phyloP scores from a whole-genome alignment of 2,888 invertebrate species.

The Diaphora mendica region DNA sequence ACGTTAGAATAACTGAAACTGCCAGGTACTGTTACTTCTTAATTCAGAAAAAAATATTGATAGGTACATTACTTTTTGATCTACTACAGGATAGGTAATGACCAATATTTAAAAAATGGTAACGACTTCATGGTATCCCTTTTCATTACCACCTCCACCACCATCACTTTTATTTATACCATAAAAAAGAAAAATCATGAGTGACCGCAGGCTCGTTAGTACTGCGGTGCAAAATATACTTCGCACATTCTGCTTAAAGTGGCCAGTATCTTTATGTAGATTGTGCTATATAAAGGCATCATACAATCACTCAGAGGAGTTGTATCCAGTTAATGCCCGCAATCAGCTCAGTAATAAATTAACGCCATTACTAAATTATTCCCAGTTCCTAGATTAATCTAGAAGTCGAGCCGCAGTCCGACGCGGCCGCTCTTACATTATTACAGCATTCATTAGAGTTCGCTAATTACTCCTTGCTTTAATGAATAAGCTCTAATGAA shows the following conservation, averaged over 20 bases:
- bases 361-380: slow-evolving; percentile 84
- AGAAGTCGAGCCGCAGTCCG: slow-evolving; percentile 84
- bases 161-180: no score
- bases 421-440: slow-evolving; percentile 89
- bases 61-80: no score
- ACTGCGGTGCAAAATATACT: not conserved
- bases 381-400: slow-evolving; percentile 84
- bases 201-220: no score
- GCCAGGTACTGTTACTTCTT: no score
- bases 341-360: slow-evolving; percentile 82
- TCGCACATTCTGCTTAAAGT: not conserved
- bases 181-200: not conserved
- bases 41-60: no score
- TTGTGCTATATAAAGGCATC: not conserved
- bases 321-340: slow-evolving; percentile 72
- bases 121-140: not conserved
- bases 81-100: no score
- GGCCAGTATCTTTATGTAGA: not conserved
- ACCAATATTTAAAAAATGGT: no score
- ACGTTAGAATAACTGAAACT: no score
- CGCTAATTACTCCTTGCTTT: slow-evolving; percentile 96
- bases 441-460: slow-evolving; percentile 94
- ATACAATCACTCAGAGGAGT: slow-evolving; percentile 29
- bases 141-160: no score
- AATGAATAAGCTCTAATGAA: slow-evolving; percentile 96